phyloP scores from a whole-genome alignment of 2,797 vertebrate species.

The Anas bernieri region DNA sequence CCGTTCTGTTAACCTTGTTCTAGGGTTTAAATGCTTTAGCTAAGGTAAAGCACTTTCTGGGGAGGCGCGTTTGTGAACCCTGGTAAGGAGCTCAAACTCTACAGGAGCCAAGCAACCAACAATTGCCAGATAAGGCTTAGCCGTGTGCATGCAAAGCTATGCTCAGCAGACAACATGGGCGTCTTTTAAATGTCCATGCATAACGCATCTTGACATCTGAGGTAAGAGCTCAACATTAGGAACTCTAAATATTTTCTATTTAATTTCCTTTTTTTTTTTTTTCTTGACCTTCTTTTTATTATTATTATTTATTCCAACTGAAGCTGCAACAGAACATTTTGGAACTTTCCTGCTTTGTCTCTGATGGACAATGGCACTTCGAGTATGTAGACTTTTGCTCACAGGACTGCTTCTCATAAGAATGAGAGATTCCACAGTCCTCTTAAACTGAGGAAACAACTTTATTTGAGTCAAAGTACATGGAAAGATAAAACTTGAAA shows the following conservation, averaged over 20 bases:
- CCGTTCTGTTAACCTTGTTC: neutral
- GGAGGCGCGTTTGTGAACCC: fast-evolving
- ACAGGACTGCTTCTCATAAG: neutral
- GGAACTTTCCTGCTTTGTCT: neutral
- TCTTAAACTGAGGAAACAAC: conserved; percentile 39
- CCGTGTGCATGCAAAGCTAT: fast-evolving
- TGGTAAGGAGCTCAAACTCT: neutral
- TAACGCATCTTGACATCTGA: fast-evolving
- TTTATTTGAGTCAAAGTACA: conserved; percentile 59
- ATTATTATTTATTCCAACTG: neutral
- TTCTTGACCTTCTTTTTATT: too few species aligned
- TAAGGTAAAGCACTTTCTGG: too few species aligned
- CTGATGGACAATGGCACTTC: neutral
- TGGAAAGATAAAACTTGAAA: conserved; percentile 76
- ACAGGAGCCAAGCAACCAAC: fast-evolving
- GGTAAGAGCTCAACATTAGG: neutral
- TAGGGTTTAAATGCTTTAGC: neutral
- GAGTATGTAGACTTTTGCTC: neutral
- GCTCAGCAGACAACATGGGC: neutral
- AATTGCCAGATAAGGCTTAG: fast-evolving
- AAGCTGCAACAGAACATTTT: neutral
- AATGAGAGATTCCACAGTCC: neutral
- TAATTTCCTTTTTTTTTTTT: neutral
- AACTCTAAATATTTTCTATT: neutral
- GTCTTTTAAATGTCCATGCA: neutral